These are phyloP conservation scores for Lasiurus cinereus DNA, from an alignment of 2,113 vertebrate genomes.

Conservation along the genomic window DNA sequence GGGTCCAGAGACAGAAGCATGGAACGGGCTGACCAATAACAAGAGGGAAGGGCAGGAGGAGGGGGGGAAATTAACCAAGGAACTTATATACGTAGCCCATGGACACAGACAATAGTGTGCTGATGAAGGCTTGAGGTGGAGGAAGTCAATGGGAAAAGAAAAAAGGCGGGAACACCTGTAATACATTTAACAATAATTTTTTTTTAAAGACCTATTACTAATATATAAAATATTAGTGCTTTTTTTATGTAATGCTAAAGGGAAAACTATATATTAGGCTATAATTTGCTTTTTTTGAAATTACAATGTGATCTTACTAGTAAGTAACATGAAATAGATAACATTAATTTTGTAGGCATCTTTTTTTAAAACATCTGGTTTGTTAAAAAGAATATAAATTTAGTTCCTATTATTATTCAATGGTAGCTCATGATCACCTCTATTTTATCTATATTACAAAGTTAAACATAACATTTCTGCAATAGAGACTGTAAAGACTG, in stretches of 20 bases:
- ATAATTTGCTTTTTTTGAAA: neutral
- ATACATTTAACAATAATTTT: too few species aligned
- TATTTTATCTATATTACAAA: slow-evolving; percentile 37
- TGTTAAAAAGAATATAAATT: slow-evolving; percentile 36
- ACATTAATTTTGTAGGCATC: slow-evolving; percentile 2
- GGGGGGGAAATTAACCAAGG: too few species aligned
- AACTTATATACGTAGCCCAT: too few species aligned
- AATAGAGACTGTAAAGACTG: neutral
- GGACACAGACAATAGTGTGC: too few species aligned
- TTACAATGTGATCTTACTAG: neutral
- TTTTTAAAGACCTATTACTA: neutral
- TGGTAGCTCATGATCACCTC: neutral
- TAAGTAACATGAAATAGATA: slow-evolving; percentile 49
- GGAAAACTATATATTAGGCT: neutral
- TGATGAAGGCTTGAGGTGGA: too few species aligned
- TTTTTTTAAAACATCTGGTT: slow-evolving; percentile 9
- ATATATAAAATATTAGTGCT: neutral
- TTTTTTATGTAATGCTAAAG: neutral
- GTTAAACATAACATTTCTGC: neutral
- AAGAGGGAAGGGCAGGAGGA: too few species aligned
- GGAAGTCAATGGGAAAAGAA: too few species aligned
- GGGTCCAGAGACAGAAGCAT: neutral
- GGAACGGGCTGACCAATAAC: too few species aligned
- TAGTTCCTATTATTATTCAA: slow-evolving; percentile 14
- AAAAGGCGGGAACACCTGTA: too few species aligned